A percentile compares a stretch with the other conserved stretches of the same genome.
Conservation (phyloP, 1,140 invertebrate genomes). For the Yoshiicerus persimilis region DNA sequence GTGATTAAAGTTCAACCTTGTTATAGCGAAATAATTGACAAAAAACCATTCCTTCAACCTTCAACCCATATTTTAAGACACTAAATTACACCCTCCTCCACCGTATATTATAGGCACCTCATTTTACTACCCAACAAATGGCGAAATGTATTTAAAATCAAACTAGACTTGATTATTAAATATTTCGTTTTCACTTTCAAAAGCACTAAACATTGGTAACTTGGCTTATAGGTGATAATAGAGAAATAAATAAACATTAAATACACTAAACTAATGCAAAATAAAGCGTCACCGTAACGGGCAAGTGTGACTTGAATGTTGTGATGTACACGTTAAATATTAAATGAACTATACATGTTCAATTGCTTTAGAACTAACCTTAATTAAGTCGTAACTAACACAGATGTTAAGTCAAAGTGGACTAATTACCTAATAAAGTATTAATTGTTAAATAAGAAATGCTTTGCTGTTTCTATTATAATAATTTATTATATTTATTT, state of each 20-base stretch:
- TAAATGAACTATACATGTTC: background rate
- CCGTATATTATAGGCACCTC: no score
- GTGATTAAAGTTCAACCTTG: background rate
- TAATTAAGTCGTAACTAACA: background rate
- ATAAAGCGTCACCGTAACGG: background rate
- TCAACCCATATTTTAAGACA: no score
- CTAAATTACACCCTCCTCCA: background rate
- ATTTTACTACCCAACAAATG: no score
- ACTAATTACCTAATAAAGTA: background rate
- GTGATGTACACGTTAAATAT: background rate
- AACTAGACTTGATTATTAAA: no score
- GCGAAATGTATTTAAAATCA: no score
- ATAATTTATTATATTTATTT: background rate
- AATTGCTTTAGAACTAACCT: background rate
- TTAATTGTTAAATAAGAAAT: background rate
- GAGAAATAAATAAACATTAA: background rate
- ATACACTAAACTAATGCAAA: background rate
- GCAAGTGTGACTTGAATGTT: slow-evolving; percentile 16
- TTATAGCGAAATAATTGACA: background rate
- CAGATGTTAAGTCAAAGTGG: background rate
- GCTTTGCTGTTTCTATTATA: background rate
- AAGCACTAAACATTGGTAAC: background rate
- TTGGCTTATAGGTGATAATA: background rate
- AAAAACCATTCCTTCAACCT: background rate
- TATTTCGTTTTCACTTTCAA: no score